phyloP scores from a whole-genome alignment of 2,888 invertebrate genomes.

The Tachina grossa region DNA sequence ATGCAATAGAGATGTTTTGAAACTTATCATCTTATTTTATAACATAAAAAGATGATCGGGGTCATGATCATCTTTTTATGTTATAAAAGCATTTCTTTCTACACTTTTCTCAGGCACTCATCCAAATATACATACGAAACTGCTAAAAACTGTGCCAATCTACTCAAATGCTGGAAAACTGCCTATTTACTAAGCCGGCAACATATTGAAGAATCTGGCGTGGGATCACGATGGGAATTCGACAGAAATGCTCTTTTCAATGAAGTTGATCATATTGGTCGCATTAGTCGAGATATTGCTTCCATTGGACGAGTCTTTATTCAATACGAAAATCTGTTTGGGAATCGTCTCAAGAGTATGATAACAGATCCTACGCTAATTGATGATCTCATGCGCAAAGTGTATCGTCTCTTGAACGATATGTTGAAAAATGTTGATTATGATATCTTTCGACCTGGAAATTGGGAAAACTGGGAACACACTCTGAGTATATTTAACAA shows the following conservation, averaged over 20 bases:
- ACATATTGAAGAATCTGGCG: constrained; percentile 93
- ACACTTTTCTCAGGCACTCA: constrained; percentile 74
- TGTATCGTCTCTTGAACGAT: constrained; percentile 89
- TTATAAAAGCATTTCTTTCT: no score
- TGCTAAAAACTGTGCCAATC: constrained; percentile 81
- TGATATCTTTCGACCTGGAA: constrained; percentile 90
- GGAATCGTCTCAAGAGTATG: constrained; percentile 92
- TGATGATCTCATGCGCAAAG: constrained; percentile 91
- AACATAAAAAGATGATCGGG: no score
- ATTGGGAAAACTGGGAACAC: constrained; percentile 93
- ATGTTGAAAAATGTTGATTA: constrained; percentile 91
- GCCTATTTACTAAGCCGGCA: constrained; percentile 90
- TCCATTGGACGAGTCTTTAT: constrained; percentile 91
- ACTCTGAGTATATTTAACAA: constrained; percentile 90
- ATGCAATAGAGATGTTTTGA: no score
- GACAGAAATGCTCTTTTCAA: constrained; percentile 91
- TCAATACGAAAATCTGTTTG: constrained; percentile 95
- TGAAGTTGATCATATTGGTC: constrained; percentile 92
- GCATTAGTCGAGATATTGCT: constrained; percentile 91
- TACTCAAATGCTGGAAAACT: constrained; percentile 83
- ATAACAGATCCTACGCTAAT: constrained; percentile 94
- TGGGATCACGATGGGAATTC: constrained; percentile 96
- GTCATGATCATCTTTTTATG: no score
- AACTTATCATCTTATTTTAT: no score
- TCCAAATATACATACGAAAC: constrained; percentile 79